Evolutionary conservation across 1,140 invertebrate genomes (phyloP).

Genomic region (Drosophila elegans): DNA sequence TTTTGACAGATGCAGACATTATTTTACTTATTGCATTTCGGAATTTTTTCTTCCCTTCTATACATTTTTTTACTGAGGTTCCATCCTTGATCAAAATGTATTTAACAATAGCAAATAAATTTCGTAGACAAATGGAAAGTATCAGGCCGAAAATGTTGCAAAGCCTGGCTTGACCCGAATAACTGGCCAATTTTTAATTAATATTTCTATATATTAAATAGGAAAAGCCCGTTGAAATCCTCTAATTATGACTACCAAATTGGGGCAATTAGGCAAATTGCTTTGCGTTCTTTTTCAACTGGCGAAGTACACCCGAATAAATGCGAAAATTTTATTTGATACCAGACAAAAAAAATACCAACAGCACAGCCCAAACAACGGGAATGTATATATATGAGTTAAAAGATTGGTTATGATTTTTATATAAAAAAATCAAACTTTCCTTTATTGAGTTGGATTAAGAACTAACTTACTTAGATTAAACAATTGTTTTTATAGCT

Average conservation of each 20-base stretch:
- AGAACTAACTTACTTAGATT: too few relatives aligned
- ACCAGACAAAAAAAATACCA: slow-evolving; percentile 10
- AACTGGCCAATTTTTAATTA: slow-evolving; percentile 41
- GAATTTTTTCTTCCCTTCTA: not conserved
- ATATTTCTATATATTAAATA: slow-evolving; percentile 26
- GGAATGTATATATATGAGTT: not conserved
- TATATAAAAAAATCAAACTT: too few relatives aligned
- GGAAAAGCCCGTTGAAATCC: slow-evolving; percentile 26
- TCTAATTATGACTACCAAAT: slow-evolving; percentile 57
- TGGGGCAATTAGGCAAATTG: slow-evolving; percentile 59
- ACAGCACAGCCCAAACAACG: not conserved
- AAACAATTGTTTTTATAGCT: too few relatives aligned
- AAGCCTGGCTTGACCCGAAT: slow-evolving; percentile 5
- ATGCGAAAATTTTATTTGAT: slow-evolving; percentile 41
- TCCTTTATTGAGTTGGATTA: too few relatives aligned
- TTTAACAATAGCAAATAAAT: slow-evolving; percentile 4
- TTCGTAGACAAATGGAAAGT: not conserved
- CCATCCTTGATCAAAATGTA: slow-evolving; percentile 6
- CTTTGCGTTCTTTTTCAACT: slow-evolving; percentile 12
- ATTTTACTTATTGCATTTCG: slow-evolving; percentile 17
- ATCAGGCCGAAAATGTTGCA: not conserved
- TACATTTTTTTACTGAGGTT: slow-evolving; percentile 2
- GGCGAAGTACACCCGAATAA: slow-evolving; percentile 19
- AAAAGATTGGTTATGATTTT: too few relatives aligned
- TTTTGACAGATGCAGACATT: slow-evolving; percentile 20